Evolutionary conservation across 2,797 vertebrate genomes (phyloP), one percentile per base, ranked within the genome.

Genomic region (Schizopygopsis malacanthus): DNA sequence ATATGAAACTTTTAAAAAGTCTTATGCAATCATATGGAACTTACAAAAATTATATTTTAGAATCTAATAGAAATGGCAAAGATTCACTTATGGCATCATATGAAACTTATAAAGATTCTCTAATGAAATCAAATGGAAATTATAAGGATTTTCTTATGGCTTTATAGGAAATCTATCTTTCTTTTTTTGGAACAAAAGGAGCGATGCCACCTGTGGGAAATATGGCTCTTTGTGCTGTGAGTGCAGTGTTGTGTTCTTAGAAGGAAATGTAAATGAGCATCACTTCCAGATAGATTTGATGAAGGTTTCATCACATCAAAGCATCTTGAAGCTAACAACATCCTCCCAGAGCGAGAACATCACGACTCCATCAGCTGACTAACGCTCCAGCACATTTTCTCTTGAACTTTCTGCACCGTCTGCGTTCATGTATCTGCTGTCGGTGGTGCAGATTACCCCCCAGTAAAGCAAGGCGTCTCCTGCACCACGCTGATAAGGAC

Each of bases 401-500:
- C 43, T 70, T 67, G 52, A 84, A 83, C 22, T 52, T 85, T 87
- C 67, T 83, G 88, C 85, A 77, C 81, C 88, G 90, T 87, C 92
- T 89, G 90, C 92, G 90, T 93, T 94, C 92, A 94, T 94, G 91
- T 87, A 93, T 94, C 87, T 79, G 52, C 87, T 77, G 88, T 92
- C 86, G 69, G 89, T 79, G 82, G 90, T 69, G 88, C 90, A 95
- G 94, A 94, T 95, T 94, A 94, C 91, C 90, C 93, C 91, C 90
- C 87, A 88, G 92, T 86, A 92, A 92, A 90, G 88, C 90, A 83
- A 10, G 8, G 63, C 45, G 90, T 93, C 93, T 94, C 89, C 94
- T 97, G 95, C 89, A 82, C 94, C 90, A 89, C 80, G 89, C 86
- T 91, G 93, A 96, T 96, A 95, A 96, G 92, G 92, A 94, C 87